Evolutionary conservation across 2,888 invertebrate genomes (phyloP).

Genomic region (Asteroscopus sphinx): DNA sequence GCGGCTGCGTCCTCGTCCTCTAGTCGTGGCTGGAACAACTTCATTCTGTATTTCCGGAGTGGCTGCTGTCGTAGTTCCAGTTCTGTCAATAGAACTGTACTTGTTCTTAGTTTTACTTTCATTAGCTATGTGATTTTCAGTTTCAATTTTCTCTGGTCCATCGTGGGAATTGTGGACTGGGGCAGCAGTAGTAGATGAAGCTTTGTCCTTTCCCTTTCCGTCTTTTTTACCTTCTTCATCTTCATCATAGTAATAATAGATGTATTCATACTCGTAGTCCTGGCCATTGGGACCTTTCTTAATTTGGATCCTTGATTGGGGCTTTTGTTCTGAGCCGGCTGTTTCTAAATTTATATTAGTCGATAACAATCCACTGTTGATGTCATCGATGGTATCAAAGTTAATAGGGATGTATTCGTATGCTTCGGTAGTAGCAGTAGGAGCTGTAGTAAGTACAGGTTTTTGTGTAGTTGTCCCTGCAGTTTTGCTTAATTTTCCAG

Average conservation of each 20-base stretch:
- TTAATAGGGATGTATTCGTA: conserved; percentile 86
- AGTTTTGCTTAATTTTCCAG: conserved; percentile 80
- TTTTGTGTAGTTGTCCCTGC: conserved; percentile 88
- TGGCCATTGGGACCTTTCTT: conserved; percentile 97
- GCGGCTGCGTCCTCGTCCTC: conserved; percentile 87
- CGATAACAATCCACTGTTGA: conserved; percentile 83
- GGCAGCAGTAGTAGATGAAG: conserved; percentile 68
- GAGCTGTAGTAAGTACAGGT: conserved; percentile 89
- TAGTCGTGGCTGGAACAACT: conserved; percentile 87
- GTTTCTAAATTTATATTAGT: conserved; percentile 90
- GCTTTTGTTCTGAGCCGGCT: conserved; percentile 92
- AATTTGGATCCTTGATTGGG: conserved; percentile 94
- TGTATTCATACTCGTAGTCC: conserved; percentile 97
- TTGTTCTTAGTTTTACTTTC: conserved; percentile 87
- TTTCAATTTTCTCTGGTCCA: conserved; percentile 88
- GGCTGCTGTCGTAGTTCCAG: conserved; percentile 71
- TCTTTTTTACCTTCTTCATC: conserved; percentile 91
- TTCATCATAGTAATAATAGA: conserved; percentile 97
- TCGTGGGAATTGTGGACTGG: conserved; percentile 89
- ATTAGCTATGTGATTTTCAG: conserved; percentile 80
- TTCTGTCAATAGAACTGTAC: conserved; percentile 89
- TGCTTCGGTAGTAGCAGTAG: conserved; percentile 74
- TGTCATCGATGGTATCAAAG: conserved; percentile 86
- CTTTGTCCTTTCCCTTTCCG: conserved; percentile 68
- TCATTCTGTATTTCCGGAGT: conserved; percentile 92